Evolutionary conservation across 2,113 vertebrate genomes (phyloP).

Genomic region (Oreochromis aureus): DNA sequence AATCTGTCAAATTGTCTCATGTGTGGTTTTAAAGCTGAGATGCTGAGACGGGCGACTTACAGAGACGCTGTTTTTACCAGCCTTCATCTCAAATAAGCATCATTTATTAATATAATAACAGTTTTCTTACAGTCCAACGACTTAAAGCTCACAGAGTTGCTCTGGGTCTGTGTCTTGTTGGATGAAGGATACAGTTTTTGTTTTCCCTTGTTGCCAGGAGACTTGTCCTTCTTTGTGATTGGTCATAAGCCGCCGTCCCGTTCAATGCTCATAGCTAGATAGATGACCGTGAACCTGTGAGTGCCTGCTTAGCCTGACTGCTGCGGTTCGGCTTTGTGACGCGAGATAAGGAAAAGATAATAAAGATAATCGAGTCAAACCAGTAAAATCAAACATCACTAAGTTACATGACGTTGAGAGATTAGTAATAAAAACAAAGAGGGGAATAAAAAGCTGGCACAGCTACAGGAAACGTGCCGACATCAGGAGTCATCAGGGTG

Average conservation of each 20-base stretch:
- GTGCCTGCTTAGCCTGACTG: neutral
- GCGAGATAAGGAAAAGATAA: neutral
- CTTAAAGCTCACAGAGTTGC: neutral
- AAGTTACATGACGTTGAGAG: neutral
- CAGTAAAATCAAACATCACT: neutral
- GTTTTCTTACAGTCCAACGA: neutral
- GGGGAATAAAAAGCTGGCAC: neutral
- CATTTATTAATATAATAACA: neutral
- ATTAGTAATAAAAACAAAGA: neutral
- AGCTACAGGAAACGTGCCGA: neutral
- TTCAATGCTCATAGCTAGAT: accelerated
- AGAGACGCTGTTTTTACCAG: neutral
- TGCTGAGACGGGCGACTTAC: neutral
- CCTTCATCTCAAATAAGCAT: neutral
- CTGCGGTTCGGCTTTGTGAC: neutral
- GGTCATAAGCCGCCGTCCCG: neutral
- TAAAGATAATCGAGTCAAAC: neutral
- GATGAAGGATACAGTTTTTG: neutral
- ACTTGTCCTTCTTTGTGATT: neutral
- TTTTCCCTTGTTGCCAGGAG: neutral
- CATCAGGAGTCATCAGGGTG: neutral
- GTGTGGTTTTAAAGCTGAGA: neutral
- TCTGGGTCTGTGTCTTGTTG: neutral
- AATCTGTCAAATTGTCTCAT: neutral
- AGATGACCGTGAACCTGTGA: neutral